Percentiles rank a stretch among this genome's conserved stretches.
phyloP scores from a whole-genome alignment of 2,888 invertebrate genomes.

The Drosophila prolongata region DNA sequence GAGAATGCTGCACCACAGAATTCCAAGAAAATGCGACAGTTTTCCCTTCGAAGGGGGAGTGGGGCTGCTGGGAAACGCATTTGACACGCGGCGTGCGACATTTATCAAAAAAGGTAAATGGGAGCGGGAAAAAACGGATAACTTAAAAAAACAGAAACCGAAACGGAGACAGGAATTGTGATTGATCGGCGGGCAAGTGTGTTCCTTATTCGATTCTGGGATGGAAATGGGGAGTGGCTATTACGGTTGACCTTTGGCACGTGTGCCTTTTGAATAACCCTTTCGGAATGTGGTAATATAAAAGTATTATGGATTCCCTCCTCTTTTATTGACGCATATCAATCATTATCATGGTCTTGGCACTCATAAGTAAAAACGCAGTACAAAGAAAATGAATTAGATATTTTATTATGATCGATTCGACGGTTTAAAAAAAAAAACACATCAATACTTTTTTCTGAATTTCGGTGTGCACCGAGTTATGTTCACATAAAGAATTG shows the following conservation, averaged over 20 bases:
- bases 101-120: slow-evolving; percentile 66
- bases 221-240: slow-evolving; percentile 20
- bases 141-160: slow-evolving; percentile 44
- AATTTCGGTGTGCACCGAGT: not conserved
- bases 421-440: not conserved
- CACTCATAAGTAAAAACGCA: slow-evolving; percentile 50
- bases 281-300: slow-evolving; percentile 44
- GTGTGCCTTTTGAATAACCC: slow-evolving; percentile 56
- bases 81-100: slow-evolving; percentile 75
- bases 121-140: slow-evolving; percentile 18
- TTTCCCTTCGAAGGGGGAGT: slow-evolving; percentile 34
- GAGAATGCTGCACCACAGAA: slow-evolving; percentile 56
- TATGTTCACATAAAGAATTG: too few relatives aligned
- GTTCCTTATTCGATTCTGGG: slow-evolving; percentile 14
- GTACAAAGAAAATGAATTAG: slow-evolving; percentile 5
- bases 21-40: slow-evolving; percentile 73
- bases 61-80: slow-evolving; percentile 32
- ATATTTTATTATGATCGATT: not conserved
- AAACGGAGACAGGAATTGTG: slow-evolving; percentile 60
- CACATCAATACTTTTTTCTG: not conserved
- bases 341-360: slow-evolving; percentile 55
- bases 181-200: slow-evolving; percentile 67
- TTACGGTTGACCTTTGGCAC: slow-evolving; percentile 33
- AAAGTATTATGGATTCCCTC: slow-evolving; percentile 7
- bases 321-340: slow-evolving; percentile 61